Conservation (phyloP, 2,113 vertebrate genomes). For the Catharus minimus region DNA sequence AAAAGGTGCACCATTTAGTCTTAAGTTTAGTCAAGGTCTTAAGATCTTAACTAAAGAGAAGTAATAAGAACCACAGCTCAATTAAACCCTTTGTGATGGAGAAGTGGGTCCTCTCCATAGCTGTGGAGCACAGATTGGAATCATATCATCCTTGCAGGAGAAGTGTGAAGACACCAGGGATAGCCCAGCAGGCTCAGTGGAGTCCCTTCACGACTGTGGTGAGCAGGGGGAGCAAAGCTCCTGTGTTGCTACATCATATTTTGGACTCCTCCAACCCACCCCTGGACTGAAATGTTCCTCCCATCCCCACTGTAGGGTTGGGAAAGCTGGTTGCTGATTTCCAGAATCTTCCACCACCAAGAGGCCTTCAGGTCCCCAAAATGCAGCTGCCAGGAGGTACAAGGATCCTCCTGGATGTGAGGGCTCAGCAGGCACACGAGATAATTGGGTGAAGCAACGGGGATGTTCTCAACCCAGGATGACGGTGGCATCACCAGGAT, state of each 20-base stretch:
- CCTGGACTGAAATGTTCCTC: background rate
- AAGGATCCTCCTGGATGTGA: rapidly evolving
- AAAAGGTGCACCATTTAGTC: background rate
- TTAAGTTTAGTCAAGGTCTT: background rate
- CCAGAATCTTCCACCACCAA: background rate
- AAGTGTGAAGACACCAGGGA: background rate
- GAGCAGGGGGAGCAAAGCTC: background rate
- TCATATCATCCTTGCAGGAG: background rate
- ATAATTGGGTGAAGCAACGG: background rate
- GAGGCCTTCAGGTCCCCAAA: background rate
- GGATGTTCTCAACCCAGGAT: background rate
- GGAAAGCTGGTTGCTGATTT: background rate
- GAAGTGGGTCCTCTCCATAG: background rate
- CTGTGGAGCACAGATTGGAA: background rate
- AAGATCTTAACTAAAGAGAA: background rate
- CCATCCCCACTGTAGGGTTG: background rate
- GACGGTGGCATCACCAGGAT: background rate
- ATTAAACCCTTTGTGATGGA: background rate
- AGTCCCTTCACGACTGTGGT: rapidly evolving
- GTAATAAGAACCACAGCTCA: background rate
- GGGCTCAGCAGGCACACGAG: background rate
- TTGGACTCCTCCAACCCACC: background rate
- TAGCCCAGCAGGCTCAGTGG: background rate
- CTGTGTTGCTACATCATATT: rapidly evolving
- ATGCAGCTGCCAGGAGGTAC: background rate